These are phyloP conservation scores for Drosophila willistoni DNA, from an alignment of 1,140 invertebrate genomes.

Conservation along the genomic window DNA sequence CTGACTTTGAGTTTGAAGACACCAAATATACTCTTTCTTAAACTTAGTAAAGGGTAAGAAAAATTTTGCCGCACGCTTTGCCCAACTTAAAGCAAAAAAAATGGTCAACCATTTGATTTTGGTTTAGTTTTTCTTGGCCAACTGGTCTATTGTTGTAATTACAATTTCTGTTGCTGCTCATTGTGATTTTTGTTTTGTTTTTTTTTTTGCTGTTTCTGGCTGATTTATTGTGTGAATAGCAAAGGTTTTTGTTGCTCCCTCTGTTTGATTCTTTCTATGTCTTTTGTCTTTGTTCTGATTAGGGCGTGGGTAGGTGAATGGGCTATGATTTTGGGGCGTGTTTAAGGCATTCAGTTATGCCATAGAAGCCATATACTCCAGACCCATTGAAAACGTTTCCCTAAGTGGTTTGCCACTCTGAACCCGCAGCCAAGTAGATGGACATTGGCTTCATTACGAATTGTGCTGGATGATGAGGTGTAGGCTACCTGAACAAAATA, in stretches of 20 bases:
- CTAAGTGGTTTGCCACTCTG: constrained; percentile 46
- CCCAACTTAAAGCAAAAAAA: constrained; percentile 16
- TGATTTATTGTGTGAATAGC: constrained; percentile 51
- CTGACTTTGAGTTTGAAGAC: too few relatives aligned
- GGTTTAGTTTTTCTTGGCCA: constrained; percentile 38
- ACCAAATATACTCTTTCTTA: neutral
- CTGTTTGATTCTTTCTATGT: constrained; percentile 21
- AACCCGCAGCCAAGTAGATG: constrained; percentile 30
- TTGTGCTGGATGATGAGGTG: neutral
- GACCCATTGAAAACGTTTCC: constrained; percentile 2
- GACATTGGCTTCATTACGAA: constrained; percentile 39
- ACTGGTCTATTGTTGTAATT: constrained; percentile 18
- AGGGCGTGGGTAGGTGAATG: constrained; percentile 13
- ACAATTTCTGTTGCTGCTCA: constrained; percentile 14
- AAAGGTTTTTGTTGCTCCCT: constrained; percentile 2
- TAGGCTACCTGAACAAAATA: neutral
- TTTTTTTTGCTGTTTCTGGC: constrained; percentile 20
- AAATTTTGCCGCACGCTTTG: neutral
- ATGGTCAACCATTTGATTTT: constrained; percentile 38
- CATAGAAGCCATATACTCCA: constrained; percentile 30
- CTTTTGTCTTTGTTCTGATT: constrained; percentile 33
- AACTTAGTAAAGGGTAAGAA: neutral
- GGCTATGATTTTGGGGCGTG: constrained; percentile 32
- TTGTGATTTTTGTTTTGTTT: constrained; percentile 28
- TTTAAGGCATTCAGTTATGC: constrained; percentile 3